phyloP scores from a whole-genome alignment of 2,797 vertebrate genomes.

The Uromys caudimaculatus region DNA sequence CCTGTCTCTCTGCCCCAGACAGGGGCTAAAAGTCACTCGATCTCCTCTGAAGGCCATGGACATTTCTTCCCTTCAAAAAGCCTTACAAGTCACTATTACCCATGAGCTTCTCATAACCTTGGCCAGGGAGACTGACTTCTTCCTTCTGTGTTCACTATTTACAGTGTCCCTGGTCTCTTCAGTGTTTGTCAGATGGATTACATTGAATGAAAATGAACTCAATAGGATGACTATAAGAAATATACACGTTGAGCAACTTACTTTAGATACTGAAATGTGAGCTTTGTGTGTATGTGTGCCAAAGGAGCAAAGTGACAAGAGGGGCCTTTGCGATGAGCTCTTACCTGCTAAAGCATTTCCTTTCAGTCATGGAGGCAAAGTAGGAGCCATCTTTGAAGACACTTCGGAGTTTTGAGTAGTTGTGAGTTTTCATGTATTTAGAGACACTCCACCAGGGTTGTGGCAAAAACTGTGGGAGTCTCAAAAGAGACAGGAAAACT shows the following conservation, averaged over 20 bases:
- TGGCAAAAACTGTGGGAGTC: too few relatives aligned
- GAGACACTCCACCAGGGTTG: accelerated
- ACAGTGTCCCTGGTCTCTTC: background rate
- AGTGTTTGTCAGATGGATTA: background rate
- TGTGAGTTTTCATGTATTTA: background rate
- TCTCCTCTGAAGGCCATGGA: background rate
- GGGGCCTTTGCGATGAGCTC: background rate
- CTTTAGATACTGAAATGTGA: background rate
- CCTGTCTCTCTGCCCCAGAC: background rate
- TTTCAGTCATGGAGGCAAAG: accelerated
- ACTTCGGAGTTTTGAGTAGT: background rate
- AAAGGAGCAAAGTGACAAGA: background rate
- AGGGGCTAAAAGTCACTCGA: background rate
- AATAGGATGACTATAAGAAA: background rate
- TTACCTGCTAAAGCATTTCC: accelerated
- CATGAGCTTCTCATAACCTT: background rate
- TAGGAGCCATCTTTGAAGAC: background rate
- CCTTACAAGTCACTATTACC: background rate
- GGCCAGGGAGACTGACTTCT: background rate
- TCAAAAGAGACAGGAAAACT: background rate
- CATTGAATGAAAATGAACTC: background rate
- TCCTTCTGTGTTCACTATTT: accelerated
- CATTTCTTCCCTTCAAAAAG: background rate
- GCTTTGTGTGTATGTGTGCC: background rate
- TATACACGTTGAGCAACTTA: accelerated